These are phyloP conservation scores for Emys orbicularis DNA, from an alignment of 2,797 vertebrate species.

Conservation along the genomic window DNA sequence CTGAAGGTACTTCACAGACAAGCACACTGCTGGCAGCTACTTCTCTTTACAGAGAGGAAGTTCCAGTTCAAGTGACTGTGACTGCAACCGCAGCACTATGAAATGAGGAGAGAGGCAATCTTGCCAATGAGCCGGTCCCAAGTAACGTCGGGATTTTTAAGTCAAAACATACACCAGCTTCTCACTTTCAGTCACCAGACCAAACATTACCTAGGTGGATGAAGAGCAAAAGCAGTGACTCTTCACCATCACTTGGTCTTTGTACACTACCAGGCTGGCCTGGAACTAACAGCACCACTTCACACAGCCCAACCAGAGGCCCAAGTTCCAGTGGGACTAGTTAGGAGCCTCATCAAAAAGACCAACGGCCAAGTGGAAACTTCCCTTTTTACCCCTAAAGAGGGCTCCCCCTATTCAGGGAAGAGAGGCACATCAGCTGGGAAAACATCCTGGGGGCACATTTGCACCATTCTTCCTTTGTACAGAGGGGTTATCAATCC, in stretches of 20 bases:
- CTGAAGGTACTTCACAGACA: not conserved
- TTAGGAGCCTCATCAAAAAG: accelerated
- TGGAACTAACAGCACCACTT: not conserved
- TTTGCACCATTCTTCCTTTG: not conserved
- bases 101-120: not conserved
- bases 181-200: not conserved
- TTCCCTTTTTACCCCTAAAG: accelerated
- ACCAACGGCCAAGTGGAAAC: accelerated
- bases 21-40: not conserved
- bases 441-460: not conserved
- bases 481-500: not conserved
- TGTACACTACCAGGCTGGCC: not conserved
- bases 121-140: not conserved
- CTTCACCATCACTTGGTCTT: not conserved
- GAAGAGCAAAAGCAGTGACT: accelerated
- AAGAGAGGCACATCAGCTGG: not conserved
- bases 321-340: not conserved
- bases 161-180: not conserved
- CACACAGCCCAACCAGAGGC: not conserved
- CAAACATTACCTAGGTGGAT: no score
- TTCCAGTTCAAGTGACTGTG: not conserved
- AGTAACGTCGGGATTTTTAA: not conserved
- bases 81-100: not conserved
- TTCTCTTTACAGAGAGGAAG: not conserved
- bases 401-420: not conserved